These are phyloP conservation scores for Maconellicoccus hirsutus DNA, from an alignment of 1,140 invertebrate genomes.

Conservation along the genomic window DNA sequence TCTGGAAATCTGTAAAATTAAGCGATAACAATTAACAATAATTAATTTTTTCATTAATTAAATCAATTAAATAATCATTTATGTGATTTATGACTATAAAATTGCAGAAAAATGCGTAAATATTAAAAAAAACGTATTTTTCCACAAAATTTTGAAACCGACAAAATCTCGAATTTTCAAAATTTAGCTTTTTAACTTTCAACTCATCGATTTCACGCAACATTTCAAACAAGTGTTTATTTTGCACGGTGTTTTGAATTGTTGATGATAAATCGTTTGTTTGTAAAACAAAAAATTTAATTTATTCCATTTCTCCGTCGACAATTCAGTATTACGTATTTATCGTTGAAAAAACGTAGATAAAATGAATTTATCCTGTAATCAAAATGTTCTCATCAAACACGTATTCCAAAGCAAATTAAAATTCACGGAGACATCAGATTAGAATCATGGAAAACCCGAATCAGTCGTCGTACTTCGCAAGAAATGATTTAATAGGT, in stretches of 20 bases:
- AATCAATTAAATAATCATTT: too few relatives aligned
- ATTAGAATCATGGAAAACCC: neutral
- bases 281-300: neutral
- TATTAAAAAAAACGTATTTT: too few relatives aligned
- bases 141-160: too few relatives aligned
- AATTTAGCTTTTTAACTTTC: neutral
- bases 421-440: neutral
- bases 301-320: neutral
- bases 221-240: neutral
- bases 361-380: neutral
- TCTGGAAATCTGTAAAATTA: too few relatives aligned
- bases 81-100: too few relatives aligned
- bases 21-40: too few relatives aligned
- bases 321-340: neutral
- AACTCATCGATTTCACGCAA: neutral
- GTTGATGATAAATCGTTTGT: slow-evolving; percentile 4
- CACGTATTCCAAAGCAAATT: neutral
- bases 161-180: neutral
- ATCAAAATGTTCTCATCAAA: neutral
- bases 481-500: neutral
- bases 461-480: slow-evolving; percentile 6
- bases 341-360: neutral
- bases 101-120: too few relatives aligned
- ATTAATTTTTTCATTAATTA: too few relatives aligned
- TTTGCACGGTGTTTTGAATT: neutral